Base-by-base conservation (phyloP, 2,888 invertebrate species). In the Strigamia transsilvanica region DNA sequence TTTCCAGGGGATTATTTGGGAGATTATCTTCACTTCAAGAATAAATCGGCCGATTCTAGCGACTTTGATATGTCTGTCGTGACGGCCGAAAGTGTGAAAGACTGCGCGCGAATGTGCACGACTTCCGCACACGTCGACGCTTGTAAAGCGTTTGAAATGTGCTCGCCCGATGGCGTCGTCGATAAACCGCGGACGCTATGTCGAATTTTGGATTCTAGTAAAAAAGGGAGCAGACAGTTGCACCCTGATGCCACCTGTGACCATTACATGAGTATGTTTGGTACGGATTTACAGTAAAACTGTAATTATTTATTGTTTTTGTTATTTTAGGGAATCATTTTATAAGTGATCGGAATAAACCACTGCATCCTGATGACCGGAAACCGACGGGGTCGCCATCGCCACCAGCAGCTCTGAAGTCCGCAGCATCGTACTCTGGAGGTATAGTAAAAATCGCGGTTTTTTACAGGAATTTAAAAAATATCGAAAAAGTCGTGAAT, bases 91-190 rank as follows among this genome's bases (percentile, higher is more conserved):
- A 27, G 12, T 15, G 66, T 27, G 5, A 66, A 66, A 27, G 27
- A 66, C 27, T 66, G 66, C 27, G 66, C 66, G 27, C 9, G 66
- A 12, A 13, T 66, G 15, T 66, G 66, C 27, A 12, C 27, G 5
- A 66, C 66, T 23, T 66, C 66, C 4, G 27, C 23, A 2, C 7
- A 66, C 10, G 66, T 66, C 10, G 27, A 66, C 15, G 66, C 66
- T 6, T 66, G 66, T 15, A 66, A 66, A 66, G 66, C 66, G 4
- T 66, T 66, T 66, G 66, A 66, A 66, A 66, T 66, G 9, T 66
- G 66, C 66, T 27, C 23, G 9, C 66, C 23, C 1, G 27, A 15
- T 27, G 27, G 66, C 10, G 10, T 6, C 12, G 4, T 13, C 1
- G 66, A 27, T 15, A 23, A 10, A 27, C 51, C 51, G 6, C 21